These are phyloP conservation scores for Neodiprion lecontei DNA, from an alignment of 1,140 invertebrate genomes.

Conservation along the genomic window DNA sequence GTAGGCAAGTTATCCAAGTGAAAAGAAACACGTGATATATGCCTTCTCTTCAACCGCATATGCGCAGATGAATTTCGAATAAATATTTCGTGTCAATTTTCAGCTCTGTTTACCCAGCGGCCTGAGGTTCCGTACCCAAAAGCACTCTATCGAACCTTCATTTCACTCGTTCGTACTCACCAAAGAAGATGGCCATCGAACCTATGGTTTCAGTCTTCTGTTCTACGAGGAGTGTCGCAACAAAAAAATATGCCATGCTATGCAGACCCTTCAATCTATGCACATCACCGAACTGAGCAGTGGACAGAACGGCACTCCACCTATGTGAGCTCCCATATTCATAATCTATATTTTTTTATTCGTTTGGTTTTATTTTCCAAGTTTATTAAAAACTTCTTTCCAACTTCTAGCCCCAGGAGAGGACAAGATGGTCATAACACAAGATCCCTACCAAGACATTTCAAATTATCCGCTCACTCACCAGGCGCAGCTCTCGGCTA, in stretches of 20 bases:
- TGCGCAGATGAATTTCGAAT: slow-evolving; percentile 14
- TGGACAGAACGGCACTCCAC: slow-evolving; percentile 68
- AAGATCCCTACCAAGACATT: slow-evolving; percentile 84
- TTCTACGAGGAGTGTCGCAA: slow-evolving; percentile 96
- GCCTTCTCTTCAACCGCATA: not conserved
- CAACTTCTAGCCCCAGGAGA: slow-evolving; percentile 64
- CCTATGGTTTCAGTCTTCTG: slow-evolving; percentile 92
- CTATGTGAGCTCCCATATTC: slow-evolving; percentile 42
- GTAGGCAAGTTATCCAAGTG: not conserved
- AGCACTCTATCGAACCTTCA: slow-evolving; percentile 84
- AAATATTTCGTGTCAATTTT: slow-evolving; percentile 47
- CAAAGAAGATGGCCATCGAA: slow-evolving; percentile 91
- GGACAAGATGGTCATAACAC: slow-evolving; percentile 70
- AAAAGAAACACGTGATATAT: not conserved
- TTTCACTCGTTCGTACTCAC: slow-evolving; percentile 99
- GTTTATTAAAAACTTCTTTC: slow-evolving; percentile 1
- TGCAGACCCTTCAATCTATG: slow-evolving; percentile 95
- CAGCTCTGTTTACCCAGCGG: slow-evolving; percentile 94
- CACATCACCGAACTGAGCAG: slow-evolving; percentile 89
- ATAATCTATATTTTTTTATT: not conserved
- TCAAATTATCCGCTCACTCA: slow-evolving; percentile 82
- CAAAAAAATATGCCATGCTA: slow-evolving; percentile 89
- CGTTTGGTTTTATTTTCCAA: slow-evolving; percentile 12
- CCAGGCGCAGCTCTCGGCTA: slow-evolving; percentile 79
- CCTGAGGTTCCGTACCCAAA: slow-evolving; percentile 92